Percentiles rank a stretch among this genome's conserved stretches.
Conservation (phyloP, 2,113 vertebrate species). For the Cephalopholis sonnerati region DNA sequence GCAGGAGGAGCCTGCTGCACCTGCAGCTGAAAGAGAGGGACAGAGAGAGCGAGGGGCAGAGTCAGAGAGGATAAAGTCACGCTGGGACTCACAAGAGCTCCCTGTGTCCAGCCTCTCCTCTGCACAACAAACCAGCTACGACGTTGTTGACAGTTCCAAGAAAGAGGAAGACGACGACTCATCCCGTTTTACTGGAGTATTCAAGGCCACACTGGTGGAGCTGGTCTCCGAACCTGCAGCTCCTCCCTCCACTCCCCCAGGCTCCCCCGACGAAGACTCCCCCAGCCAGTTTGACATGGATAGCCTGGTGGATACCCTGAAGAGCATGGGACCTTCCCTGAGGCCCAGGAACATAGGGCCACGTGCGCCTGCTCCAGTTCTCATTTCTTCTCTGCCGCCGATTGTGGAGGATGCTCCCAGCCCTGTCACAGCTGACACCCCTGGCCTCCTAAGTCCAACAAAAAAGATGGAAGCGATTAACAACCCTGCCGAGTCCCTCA, state of each 20-base stretch:
- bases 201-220: conserved; percentile 81
- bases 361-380: conserved; percentile 63
- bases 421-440: neutral
- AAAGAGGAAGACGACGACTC: conserved; percentile 6
- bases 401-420: conserved; percentile 88
- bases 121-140: neutral
- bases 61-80: conserved; percentile 50
- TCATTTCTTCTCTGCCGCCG: conserved; percentile 79
- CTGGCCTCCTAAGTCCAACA: neutral
- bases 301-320: conserved; percentile 89
- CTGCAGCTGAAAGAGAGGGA: conserved; percentile 59
- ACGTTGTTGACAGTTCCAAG: neutral
- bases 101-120: conserved; percentile 20
- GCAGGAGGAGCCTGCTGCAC: conserved; percentile 75
- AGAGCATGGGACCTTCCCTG: conserved; percentile 89
- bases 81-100: conserved; percentile 37
- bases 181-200: conserved; percentile 69
- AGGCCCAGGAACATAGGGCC: conserved; percentile 68
- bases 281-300: conserved; percentile 87
- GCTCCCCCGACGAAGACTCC: conserved; percentile 77
- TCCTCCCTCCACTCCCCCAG: conserved; percentile 43
- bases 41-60: conserved; percentile 34
- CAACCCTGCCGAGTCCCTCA: neutral
- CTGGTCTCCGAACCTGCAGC: conserved; percentile 70
- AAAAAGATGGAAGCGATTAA: neutral